These are phyloP conservation scores for Riptortus pedestris DNA, from an alignment of 1,140 invertebrate genomes.

Conservation along the genomic window DNA sequence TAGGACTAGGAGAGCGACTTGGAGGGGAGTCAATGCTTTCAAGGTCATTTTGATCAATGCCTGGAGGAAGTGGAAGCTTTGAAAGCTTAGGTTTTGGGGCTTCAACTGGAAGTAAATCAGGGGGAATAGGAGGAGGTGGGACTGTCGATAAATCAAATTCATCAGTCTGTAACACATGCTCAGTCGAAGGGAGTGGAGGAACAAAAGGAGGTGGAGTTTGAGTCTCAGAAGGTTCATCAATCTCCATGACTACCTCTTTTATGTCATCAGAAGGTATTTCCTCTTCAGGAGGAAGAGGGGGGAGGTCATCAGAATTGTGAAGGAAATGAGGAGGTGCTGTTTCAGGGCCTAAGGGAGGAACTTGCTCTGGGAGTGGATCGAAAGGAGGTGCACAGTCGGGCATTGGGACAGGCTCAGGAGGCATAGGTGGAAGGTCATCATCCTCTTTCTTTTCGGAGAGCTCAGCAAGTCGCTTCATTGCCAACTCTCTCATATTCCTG, in stretches of 20 bases:
- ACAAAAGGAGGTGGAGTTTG: slow-evolving; percentile 29
- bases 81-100: slow-evolving; percentile 38
- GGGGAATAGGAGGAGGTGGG: slow-evolving; percentile 33
- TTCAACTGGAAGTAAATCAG: slow-evolving; percentile 33
- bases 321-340: background rate
- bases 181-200: slow-evolving; percentile 30
- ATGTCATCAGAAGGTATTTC: slow-evolving; percentile 2
- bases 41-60: slow-evolving; percentile 66
- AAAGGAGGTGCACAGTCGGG: background rate
- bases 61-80: slow-evolving; percentile 71
- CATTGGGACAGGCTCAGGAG: background rate
- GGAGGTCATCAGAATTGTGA: background rate
- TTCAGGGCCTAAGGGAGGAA: too few species aligned
- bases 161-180: slow-evolving; percentile 30
- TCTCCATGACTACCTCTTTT: background rate
- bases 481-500: slow-evolving; percentile 64
- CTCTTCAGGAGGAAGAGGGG: background rate
- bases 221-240: slow-evolving; percentile 2
- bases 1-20: slow-evolving; percentile 49
- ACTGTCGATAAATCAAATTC: slow-evolving; percentile 32
- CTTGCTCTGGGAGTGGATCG: background rate
- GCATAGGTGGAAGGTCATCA: background rate
- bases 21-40: slow-evolving; percentile 61
- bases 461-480: slow-evolving; percentile 54
- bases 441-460: slow-evolving; percentile 47